Evolutionary conservation across 1,140 invertebrate genomes (phyloP).

Genomic region (Aradophagus sp.): DNA sequence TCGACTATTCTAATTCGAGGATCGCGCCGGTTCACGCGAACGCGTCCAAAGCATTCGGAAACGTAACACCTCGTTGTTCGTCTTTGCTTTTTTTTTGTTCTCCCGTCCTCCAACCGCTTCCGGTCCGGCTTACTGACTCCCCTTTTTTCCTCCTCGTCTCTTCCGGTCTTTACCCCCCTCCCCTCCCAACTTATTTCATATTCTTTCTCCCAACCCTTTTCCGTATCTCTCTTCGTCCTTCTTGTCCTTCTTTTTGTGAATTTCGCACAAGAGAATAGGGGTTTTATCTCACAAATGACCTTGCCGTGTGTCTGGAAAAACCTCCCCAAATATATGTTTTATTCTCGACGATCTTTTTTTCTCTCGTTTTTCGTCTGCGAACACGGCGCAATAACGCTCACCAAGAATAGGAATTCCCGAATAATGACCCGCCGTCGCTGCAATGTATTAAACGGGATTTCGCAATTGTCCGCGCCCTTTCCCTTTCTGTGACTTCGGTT

Average conservation of each 20-base stretch:
- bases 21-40: too few relatives aligned
- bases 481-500: slow-evolving; percentile 24
- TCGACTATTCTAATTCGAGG: too few relatives aligned
- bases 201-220: too few relatives aligned
- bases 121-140: slow-evolving; percentile 26
- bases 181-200: too few relatives aligned
- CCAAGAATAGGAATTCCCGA: slow-evolving; percentile 48
- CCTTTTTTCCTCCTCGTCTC: slow-evolving; percentile 3
- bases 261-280: slow-evolving; percentile 36
- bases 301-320: slow-evolving; percentile 24
- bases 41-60: too few relatives aligned
- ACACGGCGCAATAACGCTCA: slow-evolving; percentile 53
- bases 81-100: too few relatives aligned
- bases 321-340: slow-evolving; percentile 42
- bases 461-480: slow-evolving; percentile 43
- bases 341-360: slow-evolving; percentile 44
- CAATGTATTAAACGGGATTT: slow-evolving; percentile 53
- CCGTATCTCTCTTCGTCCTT: too few relatives aligned
- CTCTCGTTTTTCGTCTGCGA: slow-evolving; percentile 49
- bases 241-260: slow-evolving; percentile 43
- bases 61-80: too few relatives aligned
- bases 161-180: too few relatives aligned
- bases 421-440: slow-evolving; percentile 33
- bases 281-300: slow-evolving; percentile 61
- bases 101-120: too few relatives aligned